These are phyloP conservation scores for Athene noctua DNA, from an alignment of 2,113 vertebrate species.

Conservation along the genomic window DNA sequence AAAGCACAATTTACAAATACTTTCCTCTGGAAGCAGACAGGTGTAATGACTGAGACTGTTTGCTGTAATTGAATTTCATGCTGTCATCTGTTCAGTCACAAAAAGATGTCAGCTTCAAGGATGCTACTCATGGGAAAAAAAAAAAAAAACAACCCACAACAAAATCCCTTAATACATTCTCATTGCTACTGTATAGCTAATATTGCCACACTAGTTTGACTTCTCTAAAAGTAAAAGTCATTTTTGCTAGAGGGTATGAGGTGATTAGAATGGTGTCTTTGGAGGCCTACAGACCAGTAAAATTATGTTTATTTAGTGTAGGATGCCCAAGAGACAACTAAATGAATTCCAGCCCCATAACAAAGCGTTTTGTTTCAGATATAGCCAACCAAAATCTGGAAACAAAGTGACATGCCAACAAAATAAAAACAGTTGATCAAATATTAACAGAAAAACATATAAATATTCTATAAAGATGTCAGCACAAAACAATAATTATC, in stretches of 20 bases:
- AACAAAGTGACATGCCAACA: neutral
- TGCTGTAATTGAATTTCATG: slow-evolving; percentile 83
- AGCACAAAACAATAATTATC: slow-evolving; percentile 39
- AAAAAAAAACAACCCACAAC: neutral
- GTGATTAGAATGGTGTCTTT: neutral
- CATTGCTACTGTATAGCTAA: slow-evolving; percentile 21
- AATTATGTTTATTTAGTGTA: neutral
- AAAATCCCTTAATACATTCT: slow-evolving; percentile 12
- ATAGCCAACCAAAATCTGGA: neutral
- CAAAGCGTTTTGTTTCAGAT: slow-evolving; percentile 11
- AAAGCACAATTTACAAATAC: slow-evolving; percentile 82
- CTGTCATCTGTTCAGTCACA: slow-evolving; percentile 78
- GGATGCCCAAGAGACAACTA: neutral
- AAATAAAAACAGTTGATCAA: neutral
- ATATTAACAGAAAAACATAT: slow-evolving; percentile 34
- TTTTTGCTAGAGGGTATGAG: neutral
- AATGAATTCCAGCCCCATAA: slow-evolving; percentile 10
- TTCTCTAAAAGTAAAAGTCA: neutral
- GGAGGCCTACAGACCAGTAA: neutral
- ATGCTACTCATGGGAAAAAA: slow-evolving; percentile 44
- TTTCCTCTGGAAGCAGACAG: slow-evolving; percentile 77
- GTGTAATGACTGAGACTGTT: slow-evolving; percentile 76
- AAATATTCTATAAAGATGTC: slow-evolving; percentile 51
- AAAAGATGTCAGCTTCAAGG: slow-evolving; percentile 75
- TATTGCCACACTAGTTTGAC: neutral